phyloP scores from a whole-genome alignment of 2,888 invertebrate species.

The Hypolimnas misippus region DNA sequence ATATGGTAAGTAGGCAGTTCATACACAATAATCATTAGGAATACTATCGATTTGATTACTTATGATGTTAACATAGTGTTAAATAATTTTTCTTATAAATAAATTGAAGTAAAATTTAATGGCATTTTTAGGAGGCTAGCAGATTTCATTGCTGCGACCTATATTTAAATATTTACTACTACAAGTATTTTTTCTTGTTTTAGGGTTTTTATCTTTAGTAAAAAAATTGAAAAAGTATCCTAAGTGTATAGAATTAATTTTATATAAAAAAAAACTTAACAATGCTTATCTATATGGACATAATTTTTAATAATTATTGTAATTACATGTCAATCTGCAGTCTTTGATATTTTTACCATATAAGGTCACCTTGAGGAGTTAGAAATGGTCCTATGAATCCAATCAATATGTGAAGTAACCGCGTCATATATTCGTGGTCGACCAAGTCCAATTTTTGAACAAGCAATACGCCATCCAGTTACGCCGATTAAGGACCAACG shows the following conservation, averaged over 20 bases:
- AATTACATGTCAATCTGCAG: slow-evolving; percentile 53
- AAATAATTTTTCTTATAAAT: slow-evolving; percentile 11
- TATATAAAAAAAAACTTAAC: slow-evolving; percentile 7
- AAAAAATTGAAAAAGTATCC: not conserved
- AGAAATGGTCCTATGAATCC: slow-evolving; percentile 91
- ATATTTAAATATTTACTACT: not conserved
- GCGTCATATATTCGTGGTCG: slow-evolving; percentile 93
- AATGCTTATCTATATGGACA: slow-evolving; percentile 9
- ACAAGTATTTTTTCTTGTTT: not conserved
- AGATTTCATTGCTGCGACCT: not conserved
- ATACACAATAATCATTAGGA: not conserved
- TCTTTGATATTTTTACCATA: slow-evolving; percentile 49
- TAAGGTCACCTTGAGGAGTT: slow-evolving; percentile 73
- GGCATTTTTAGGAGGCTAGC: slow-evolving; percentile 9
- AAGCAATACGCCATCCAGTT: slow-evolving; percentile 94
- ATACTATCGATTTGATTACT: not conserved
- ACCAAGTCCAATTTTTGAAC: slow-evolving; percentile 89
- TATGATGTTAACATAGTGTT: slow-evolving; percentile 1
- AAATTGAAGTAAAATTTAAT: slow-evolving; percentile 5
- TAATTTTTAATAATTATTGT: too few relatives aligned
- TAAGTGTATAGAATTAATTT: not conserved
- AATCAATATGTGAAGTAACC: slow-evolving; percentile 91
- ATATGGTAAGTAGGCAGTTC: slow-evolving; percentile 1
- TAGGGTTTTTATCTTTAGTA: not conserved
- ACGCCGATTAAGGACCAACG: slow-evolving; percentile 92